phyloP scores from a whole-genome alignment of 2,888 invertebrate genomes.

The Mantis religiosa region DNA sequence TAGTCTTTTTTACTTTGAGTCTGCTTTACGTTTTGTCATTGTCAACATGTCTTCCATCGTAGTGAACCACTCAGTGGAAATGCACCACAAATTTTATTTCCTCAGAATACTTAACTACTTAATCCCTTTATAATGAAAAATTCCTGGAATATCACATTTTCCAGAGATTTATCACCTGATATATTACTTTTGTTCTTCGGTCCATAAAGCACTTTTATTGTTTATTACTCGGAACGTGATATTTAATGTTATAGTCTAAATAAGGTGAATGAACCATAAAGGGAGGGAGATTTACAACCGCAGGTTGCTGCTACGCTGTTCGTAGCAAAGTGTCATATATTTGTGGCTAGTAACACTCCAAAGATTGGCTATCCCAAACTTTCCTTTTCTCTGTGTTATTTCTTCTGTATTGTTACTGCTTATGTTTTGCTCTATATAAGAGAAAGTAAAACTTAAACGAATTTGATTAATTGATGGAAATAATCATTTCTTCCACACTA shows the following conservation, averaged over 20 bases:
- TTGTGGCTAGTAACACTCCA: too few species aligned
- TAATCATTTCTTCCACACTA: too few species aligned
- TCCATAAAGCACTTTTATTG: not conserved
- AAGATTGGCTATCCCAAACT: too few species aligned
- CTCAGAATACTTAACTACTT: not conserved
- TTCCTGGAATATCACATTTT: not conserved
- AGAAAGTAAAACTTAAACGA: too few species aligned
- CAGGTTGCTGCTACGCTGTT: not conserved
- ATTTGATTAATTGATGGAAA: too few species aligned
- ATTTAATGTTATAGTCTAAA: not conserved
- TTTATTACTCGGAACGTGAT: not conserved
- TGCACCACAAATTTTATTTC: not conserved
- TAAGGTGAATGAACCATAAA: not conserved
- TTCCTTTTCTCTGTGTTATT: too few species aligned
- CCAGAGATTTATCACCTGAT: not conserved
- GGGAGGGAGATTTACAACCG: not conserved
- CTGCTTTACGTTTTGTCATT: too few species aligned
- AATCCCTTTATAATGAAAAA: not conserved
- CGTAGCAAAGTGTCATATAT: not conserved
- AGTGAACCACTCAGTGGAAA: too few species aligned
- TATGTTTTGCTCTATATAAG: too few species aligned
- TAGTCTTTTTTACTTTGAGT: too few species aligned
- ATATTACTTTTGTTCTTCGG: not conserved
- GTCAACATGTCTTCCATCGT: too few species aligned
- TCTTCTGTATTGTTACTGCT: too few species aligned